phyloP scores from a whole-genome alignment of 2,113 vertebrate genomes.

The Lampris megalopsis region DNA sequence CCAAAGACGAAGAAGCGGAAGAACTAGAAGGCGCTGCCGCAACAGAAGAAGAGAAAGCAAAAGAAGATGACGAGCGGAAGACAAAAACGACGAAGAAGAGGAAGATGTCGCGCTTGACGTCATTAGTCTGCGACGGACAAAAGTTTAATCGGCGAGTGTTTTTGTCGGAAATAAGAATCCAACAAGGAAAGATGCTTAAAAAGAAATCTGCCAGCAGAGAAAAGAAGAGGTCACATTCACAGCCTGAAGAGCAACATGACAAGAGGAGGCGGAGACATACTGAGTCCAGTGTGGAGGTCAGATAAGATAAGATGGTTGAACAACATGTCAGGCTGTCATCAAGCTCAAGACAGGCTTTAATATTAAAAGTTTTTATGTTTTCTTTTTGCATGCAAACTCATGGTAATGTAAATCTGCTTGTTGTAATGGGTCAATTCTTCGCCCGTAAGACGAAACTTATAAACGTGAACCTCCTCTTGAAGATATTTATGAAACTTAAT shows the following conservation, averaged over 20 bases:
- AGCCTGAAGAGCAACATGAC: slow-evolving; percentile 61
- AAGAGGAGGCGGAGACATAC: slow-evolving; percentile 64
- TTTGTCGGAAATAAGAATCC: rapidly evolving
- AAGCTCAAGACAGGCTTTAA: too few species aligned
- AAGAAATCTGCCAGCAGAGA: slow-evolving; percentile 76
- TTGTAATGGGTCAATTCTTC: too few species aligned
- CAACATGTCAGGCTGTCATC: not conserved
- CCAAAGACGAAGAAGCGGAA: not conserved
- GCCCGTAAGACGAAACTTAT: too few species aligned
- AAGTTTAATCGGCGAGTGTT: rapidly evolving
- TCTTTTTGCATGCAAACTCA: too few species aligned
- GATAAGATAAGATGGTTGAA: not conserved
- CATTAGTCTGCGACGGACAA: not conserved
- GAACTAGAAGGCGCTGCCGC: too few species aligned
- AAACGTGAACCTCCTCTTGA: too few species aligned
- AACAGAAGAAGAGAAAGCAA: not conserved
- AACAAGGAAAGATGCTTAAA: slow-evolving; percentile 62
- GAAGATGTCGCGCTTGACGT: slow-evolving; percentile 29
- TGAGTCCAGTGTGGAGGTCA: slow-evolving; percentile 64
- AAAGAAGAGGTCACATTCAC: slow-evolving; percentile 78
- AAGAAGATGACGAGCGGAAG: slow-evolving; percentile 12
- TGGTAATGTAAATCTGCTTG: too few species aligned
- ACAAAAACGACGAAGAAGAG: not conserved
- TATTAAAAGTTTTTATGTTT: too few species aligned
- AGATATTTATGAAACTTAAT: too few species aligned